These are phyloP conservation scores for Polymixis flavicincta DNA, from an alignment of 2,888 invertebrate species.

Conservation along the genomic window DNA sequence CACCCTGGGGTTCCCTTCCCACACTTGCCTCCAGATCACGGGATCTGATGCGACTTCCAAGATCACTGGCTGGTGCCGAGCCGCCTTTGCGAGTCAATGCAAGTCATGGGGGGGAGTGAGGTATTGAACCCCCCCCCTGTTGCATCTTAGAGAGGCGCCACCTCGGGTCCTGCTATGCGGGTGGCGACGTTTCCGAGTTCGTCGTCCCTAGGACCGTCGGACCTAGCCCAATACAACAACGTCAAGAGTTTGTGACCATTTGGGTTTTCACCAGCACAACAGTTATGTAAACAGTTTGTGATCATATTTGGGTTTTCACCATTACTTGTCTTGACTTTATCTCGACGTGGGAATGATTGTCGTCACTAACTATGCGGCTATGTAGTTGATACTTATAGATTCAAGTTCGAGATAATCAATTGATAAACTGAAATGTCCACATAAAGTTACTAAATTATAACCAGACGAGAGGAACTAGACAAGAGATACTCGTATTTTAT, in stretches of 20 bases:
- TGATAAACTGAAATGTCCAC: background rate
- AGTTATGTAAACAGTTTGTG: background rate
- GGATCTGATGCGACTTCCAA: too few relatives aligned
- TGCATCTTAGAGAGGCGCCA: too few relatives aligned
- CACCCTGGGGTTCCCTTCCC: too few relatives aligned
- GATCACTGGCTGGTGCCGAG: too few relatives aligned
- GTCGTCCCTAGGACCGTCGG: too few relatives aligned
- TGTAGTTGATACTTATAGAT: background rate
- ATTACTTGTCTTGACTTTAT: slow-evolving; percentile 7
- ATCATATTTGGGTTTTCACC: background rate
- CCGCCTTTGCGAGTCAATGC: too few relatives aligned
- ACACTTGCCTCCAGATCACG: too few relatives aligned
- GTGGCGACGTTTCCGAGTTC: too few relatives aligned
- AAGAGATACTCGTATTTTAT: background rate
- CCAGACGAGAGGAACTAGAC: background rate
- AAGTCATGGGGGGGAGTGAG: too few relatives aligned
- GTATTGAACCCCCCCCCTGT: too few relatives aligned
- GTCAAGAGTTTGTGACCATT: background rate
- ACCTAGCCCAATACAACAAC: background rate
- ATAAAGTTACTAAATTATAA: background rate
- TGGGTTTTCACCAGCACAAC: slow-evolving; percentile 3
- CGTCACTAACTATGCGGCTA: too few relatives aligned
- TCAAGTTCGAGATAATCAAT: slow-evolving; percentile 4
- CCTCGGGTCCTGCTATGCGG: too few relatives aligned
- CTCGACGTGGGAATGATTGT: background rate